Evolutionary conservation across 2,888 invertebrate species (phyloP), one percentile per base, ranked within the genome.

Genomic region (Trissoscelio sp.): DNA sequence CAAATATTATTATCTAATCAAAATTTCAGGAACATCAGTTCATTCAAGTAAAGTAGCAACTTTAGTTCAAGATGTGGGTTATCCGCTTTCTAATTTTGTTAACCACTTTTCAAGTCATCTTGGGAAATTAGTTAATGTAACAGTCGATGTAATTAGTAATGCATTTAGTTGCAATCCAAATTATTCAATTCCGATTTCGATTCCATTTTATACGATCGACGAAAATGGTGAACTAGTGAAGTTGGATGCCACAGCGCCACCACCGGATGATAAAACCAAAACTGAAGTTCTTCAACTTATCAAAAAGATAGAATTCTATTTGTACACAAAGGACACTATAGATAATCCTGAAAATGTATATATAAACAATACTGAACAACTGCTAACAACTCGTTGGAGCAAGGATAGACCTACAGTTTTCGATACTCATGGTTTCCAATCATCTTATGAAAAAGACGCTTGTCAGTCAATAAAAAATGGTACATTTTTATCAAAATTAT

Each of bases 341-440:
- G 14, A 73, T n/a, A 18, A 42, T 0, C 73, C 73, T 0, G 42
- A 62, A 62, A 2, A 12, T 0, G 9, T 73, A 2, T 62, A n/a
- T 31, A 44, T 62, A 9, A 12, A 22, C 11, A 18, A 62, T 12
- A 14, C 1, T 2, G n/a, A 24, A 0, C 2, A 11, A 5, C 3
- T 66, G 6, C 0, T 6, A 11, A 39, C 0, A 6, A 39, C 12
- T 12, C 4, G 1, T 0, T 66, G 66, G 66, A 39, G 7, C n/a
- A 0, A 7, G n/a, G 0, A 18, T 3, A 64, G 37, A 55, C 62
- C 74, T 6, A 74, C 74, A 3, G 46, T 74, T 1, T 46, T 74
- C 14, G 24, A 37, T 11, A 74, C 74, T 18, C 74, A 74, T 20
- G 74, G 74, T 0, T 74, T 55, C n/a, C 44, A 46, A 11, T 64